Evolutionary conservation across 2,888 invertebrate genomes (phyloP).

Genomic region (Oscheius onirici): DNA sequence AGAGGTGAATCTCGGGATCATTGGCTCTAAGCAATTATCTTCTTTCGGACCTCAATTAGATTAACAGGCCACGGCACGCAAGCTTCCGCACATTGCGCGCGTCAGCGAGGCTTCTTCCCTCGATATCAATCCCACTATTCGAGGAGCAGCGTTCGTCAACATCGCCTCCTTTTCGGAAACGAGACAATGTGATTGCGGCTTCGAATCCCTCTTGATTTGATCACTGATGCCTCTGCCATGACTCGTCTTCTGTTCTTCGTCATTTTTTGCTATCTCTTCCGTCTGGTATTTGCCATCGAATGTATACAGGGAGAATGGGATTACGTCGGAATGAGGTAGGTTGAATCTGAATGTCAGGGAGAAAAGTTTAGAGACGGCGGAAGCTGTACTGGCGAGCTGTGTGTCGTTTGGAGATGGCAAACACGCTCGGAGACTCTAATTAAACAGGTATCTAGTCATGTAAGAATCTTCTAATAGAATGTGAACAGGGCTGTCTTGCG

Average conservation of each 20-base stretch:
- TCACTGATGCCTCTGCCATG: constrained; percentile 21
- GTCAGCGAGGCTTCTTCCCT: too few species aligned
- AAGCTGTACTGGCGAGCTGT: constrained; percentile 47
- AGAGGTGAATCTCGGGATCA: not conserved
- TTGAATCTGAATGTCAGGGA: not conserved
- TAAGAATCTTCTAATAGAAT: not conserved
- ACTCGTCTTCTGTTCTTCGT: constrained; percentile 1
- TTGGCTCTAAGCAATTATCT: constrained; percentile 24
- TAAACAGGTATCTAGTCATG: constrained; percentile 37
- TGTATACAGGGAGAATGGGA: constrained; percentile 31
- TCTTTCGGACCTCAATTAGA: constrained; percentile 14
- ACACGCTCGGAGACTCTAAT: constrained; percentile 41
- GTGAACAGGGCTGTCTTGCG: constrained; percentile 53
- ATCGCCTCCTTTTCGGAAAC: not conserved
- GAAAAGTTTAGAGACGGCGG: constrained; percentile 38
- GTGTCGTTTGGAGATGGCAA: constrained; percentile 54
- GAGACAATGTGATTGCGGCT: constrained; percentile 22
- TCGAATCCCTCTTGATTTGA: constrained; percentile 14
- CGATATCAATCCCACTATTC: not conserved
- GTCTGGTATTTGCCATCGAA: constrained; percentile 7
- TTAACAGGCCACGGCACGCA: constrained; percentile 25
- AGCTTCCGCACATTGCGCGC: constrained; percentile 18
- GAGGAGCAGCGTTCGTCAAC: constrained; percentile 13
- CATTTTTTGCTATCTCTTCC: not conserved
- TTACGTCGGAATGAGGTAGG: constrained; percentile 29